Evolutionary conservation across 2,113 vertebrate genomes (phyloP).

Genomic region (Alosa alosa): DNA sequence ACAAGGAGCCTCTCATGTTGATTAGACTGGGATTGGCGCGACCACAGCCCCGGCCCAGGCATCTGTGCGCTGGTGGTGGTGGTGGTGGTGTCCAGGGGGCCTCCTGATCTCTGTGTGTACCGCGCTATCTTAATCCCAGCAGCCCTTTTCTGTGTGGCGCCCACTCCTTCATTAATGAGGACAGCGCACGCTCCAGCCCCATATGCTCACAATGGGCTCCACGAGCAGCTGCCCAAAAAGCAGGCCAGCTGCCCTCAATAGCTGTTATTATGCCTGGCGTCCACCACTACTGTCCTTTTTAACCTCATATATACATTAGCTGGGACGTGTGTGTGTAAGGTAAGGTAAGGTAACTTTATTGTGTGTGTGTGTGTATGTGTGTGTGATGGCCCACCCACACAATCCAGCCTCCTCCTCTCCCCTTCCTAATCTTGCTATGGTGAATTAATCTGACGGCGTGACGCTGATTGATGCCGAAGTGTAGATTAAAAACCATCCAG

Average conservation of each 20-base stretch:
- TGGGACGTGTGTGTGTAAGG: background rate
- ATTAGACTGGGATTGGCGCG: constrained; percentile 5
- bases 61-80: constrained; percentile 29
- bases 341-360: too few relatives aligned
- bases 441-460: background rate
- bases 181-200: background rate
- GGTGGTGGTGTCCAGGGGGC: background rate
- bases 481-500: background rate
- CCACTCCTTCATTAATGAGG: constrained; percentile 13
- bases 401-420: background rate
- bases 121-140: background rate
- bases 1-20: constrained; percentile 20
- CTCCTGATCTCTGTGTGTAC: background rate
- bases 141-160: background rate
- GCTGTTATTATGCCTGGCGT: background rate
- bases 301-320: background rate
- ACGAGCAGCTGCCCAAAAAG: constrained; percentile 44
- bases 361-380: background rate
- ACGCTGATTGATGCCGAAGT: background rate
- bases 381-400: background rate
- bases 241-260: background rate
- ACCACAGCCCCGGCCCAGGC: constrained; percentile 5
- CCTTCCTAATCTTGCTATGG: background rate
- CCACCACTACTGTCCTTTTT: background rate
- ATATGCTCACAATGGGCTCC: constrained; percentile 15